Evolutionary conservation across 2,888 invertebrate genomes (phyloP), one percentile per base, ranked within the genome.

Genomic region (Sinelater perroti): DNA sequence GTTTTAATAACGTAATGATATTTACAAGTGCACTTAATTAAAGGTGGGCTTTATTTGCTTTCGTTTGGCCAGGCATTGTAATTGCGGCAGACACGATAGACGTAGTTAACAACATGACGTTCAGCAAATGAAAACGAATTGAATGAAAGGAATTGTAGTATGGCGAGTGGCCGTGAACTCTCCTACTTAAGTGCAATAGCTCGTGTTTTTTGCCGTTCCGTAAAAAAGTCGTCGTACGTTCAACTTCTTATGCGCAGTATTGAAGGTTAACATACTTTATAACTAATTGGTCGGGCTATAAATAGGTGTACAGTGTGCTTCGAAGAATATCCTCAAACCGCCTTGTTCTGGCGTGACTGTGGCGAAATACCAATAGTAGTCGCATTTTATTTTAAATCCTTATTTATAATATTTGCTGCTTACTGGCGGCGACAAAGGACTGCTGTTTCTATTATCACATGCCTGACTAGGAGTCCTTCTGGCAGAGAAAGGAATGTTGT

Each of bases 101-200:
- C 51, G 51, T 30, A 45, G 45, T 50, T 50, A 56, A 49, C 53
- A 46, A 38, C 33, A 54, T 54, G 54, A 54, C 49, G 56, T 56
- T 55, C 36, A 49, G 52, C 53, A 62, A 60, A 62, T 62, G 53
- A 62, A 62, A 60, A 62, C 35, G 57, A 57, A 60, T 60, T 58
- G 57, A 62, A 62, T 62, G 62, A 62, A 62, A 62, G 62, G 60
- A 60, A 60, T 62, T 56, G 57, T 59, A 56, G 42, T 52, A 60
- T 60, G 50, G 54, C 52, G 40, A 56, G 53, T 60, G 60, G 55
- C 62, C 62, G 47, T 62, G 62, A 62, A 62, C 62, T 62, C 56
- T 46, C 36, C 56, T 57, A 49, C 62, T 56, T 58, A 51, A 57
- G 62, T 62, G 62, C 62, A 62, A 60, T 62, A 60, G 54, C 51